phyloP scores from a whole-genome alignment of 2,113 vertebrate genomes.

The Cyanistes caeruleus region DNA sequence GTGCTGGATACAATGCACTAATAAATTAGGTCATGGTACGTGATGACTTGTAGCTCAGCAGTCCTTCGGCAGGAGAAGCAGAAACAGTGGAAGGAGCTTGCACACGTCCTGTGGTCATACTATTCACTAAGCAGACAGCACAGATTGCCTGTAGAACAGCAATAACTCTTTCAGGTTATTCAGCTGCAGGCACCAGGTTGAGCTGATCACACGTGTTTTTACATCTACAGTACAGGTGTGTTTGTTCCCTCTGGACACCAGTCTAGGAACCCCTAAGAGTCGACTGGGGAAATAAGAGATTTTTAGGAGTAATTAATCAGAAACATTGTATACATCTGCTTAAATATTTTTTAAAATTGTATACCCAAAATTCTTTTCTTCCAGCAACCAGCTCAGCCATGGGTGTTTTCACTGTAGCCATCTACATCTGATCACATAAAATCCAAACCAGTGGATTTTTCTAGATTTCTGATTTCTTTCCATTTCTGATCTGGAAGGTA shows the following conservation, averaged over 20 bases:
- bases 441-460: neutral
- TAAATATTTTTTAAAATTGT: neutral
- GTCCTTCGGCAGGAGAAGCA: neutral
- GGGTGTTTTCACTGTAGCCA: neutral
- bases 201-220: neutral
- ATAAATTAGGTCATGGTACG: neutral
- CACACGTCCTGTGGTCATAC: rapidly evolving
- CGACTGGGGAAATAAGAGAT: neutral
- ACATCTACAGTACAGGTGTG: neutral
- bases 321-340: neutral
- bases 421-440: neutral
- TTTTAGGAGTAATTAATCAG: neutral
- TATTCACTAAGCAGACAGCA: neutral
- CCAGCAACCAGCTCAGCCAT: neutral
- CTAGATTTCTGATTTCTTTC: too few relatives aligned
- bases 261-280: neutral
- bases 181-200: neutral
- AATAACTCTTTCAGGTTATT: neutral
- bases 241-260: neutral
- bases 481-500: neutral
- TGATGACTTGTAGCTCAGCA: neutral
- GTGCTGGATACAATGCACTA: neutral
- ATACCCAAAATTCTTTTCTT: neutral
- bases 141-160: neutral
- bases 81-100: neutral